Percentiles rank a stretch among this genome's conserved stretches.
These are phyloP conservation scores for Megalurothrips usitatus DNA, from an alignment of 2,888 invertebrate genomes.

Conservation along the genomic window DNA sequence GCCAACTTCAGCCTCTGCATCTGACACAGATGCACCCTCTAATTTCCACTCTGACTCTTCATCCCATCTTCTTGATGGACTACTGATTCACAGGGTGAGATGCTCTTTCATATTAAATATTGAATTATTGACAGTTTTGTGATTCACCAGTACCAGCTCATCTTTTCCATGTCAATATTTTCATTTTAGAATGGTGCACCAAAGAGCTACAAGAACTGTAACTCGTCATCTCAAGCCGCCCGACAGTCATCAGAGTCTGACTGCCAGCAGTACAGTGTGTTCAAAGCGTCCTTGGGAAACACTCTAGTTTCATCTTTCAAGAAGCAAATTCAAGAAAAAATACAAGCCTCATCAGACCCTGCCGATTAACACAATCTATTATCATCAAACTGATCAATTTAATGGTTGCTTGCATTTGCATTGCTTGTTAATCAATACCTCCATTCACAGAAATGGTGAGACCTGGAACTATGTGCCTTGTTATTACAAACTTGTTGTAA, in stretches of 20 bases:
- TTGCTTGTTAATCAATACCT: neutral
- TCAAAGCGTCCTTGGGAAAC: neutral
- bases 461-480: slow-evolving; percentile 5
- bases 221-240: neutral
- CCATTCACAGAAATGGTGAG: neutral
- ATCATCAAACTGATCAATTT: neutral
- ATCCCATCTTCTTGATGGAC: too few relatives aligned
- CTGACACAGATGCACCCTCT: too few relatives aligned
- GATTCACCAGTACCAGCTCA: too few relatives aligned
- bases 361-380: neutral
- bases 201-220: neutral
- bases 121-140: too few relatives aligned
- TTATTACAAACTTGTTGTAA: neutral
- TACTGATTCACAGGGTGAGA: too few relatives aligned
- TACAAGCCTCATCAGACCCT: neutral
- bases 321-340: slow-evolving; percentile 4
- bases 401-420: neutral
- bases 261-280: neutral
- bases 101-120: too few relatives aligned
- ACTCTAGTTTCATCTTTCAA: slow-evolving; percentile 5
- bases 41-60: too few relatives aligned
- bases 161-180: too few relatives aligned
- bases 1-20: too few relatives aligned
- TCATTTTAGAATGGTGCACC: neutral
- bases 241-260: neutral